Base-by-base conservation (phyloP, 2,888 invertebrate genomes). In the Pyrochroa serraticornis region DNA sequence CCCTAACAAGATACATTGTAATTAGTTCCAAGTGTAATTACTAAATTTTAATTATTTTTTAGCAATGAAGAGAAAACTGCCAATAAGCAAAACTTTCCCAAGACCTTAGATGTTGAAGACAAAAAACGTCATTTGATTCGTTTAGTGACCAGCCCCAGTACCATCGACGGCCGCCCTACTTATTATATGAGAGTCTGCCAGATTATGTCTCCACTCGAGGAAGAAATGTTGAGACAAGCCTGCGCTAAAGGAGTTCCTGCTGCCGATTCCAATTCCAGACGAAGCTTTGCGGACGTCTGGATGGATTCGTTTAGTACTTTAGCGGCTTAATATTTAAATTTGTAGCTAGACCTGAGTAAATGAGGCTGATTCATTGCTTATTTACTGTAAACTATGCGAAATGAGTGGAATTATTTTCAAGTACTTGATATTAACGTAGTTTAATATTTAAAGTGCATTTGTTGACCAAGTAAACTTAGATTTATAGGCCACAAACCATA, bases 121-220 rank as follows among this genome's bases (percentile, higher is more conserved):
- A 46, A 52, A 22, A 62, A 60, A 47, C 58, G 69, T 6, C 71
- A 71, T 52, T 66, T 71, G 37, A 68, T 71, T 38, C 67, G 66
- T 35, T 42, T 71, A 6, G 68, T 66, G 50, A 70, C 66, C 8
- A 64, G 58, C 6, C 55, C 42, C 31, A 46, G 8, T 13, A 58
- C 5, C 31, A 50, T 8, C 22, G 53, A 53, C 8, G 65, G 67
- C 13, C 60, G 67, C 42, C 69, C 70, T 5, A 54, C 65, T 3
- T 71, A 70, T 39, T 67, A 66, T 49, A 71, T 72, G 66, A 64
- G 71, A 53, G 69, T 70, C 6, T 70, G 64, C 43, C 66, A 68
- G 53, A 65, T 72, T 22, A 43, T 60, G 9, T 61, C 65, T 0
- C 62, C 64, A 6, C 44, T 46, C 3, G 68, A 69, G 34, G 69